A percentile compares a stretch with the other conserved stretches of the same genome.
Conservation (phyloP, 2,113 vertebrate species). For the Mastomys natalensis region DNA sequence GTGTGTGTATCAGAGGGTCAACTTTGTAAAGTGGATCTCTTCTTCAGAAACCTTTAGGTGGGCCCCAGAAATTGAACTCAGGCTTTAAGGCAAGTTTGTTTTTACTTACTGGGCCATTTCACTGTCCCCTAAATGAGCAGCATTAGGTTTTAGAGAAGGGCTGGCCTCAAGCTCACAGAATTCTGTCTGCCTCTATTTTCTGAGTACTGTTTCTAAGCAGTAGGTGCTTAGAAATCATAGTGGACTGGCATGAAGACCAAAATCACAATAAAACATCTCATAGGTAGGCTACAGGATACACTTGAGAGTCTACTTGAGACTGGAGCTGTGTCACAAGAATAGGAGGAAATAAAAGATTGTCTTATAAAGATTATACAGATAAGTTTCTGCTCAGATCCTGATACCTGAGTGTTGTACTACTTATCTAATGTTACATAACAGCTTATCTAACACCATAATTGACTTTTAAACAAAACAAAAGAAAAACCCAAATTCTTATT, state of each 20-base stretch:
- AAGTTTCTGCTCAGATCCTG: background rate
- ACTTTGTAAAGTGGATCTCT: background rate
- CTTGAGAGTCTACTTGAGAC: background rate
- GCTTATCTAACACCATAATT: background rate
- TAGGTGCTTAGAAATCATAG: background rate
- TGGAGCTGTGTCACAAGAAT: background rate
- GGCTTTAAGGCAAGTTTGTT: too few relatives aligned
- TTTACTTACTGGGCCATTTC: background rate
- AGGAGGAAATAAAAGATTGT: background rate
- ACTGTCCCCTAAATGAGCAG: background rate
- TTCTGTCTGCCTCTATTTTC: background rate
- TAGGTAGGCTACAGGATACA: background rate
- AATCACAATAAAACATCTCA: background rate
- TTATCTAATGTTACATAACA: background rate
- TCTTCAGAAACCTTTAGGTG: background rate
- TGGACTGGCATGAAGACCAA: background rate
- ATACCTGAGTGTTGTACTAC: background rate
- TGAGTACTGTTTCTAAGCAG: background rate
- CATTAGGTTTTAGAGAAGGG: background rate
- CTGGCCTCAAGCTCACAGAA: background rate
- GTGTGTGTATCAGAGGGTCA: too few relatives aligned
- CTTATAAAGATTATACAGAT: background rate
- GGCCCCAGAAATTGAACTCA: background rate
- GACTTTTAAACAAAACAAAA: background rate
- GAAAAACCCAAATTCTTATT: background rate